Evolutionary conservation across 2,888 invertebrate species (phyloP).

Genomic region (Calliphora vomitoria): DNA sequence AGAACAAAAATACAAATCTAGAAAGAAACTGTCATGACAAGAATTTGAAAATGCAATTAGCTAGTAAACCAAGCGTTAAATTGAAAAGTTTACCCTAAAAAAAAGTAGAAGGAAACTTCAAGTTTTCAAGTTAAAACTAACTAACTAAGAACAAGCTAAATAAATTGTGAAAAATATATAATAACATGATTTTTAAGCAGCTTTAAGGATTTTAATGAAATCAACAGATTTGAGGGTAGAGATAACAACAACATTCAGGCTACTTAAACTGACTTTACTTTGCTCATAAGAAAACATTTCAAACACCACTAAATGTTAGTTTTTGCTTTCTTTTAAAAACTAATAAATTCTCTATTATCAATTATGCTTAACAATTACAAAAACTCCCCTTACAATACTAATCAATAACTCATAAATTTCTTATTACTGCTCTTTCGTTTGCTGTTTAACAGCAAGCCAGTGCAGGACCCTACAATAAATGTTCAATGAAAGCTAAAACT

Average conservation of each 20-base stretch:
- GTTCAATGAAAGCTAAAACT: not conserved
- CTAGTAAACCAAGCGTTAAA: constrained; percentile 52
- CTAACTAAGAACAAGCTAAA: not conserved
- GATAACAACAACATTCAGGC: too few species aligned
- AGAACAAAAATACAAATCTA: not conserved
- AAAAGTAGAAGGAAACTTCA: not conserved
- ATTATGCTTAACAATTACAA: constrained; percentile 30
- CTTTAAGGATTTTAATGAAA: too few species aligned
- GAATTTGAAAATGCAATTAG: constrained; percentile 64
- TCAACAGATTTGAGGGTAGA: too few species aligned
- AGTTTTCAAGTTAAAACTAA: not conserved
- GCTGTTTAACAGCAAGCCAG: not conserved
- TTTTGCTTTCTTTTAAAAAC: too few species aligned
- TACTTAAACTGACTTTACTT: too few species aligned
- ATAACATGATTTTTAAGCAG: too few species aligned
- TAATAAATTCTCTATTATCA: too few species aligned
- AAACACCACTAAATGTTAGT: too few species aligned
- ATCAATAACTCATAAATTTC: not conserved
- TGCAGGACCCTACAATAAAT: not conserved
- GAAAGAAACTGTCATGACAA: constrained; percentile 40
- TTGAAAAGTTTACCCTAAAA: constrained; percentile 33
- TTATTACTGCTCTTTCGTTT: not conserved
- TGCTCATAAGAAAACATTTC: too few species aligned
- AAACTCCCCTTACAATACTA: not conserved
- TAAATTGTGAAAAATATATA: not conserved